These are phyloP conservation scores for Pilophorus perplexus DNA, from an alignment of 2,888 invertebrate species.

Conservation along the genomic window DNA sequence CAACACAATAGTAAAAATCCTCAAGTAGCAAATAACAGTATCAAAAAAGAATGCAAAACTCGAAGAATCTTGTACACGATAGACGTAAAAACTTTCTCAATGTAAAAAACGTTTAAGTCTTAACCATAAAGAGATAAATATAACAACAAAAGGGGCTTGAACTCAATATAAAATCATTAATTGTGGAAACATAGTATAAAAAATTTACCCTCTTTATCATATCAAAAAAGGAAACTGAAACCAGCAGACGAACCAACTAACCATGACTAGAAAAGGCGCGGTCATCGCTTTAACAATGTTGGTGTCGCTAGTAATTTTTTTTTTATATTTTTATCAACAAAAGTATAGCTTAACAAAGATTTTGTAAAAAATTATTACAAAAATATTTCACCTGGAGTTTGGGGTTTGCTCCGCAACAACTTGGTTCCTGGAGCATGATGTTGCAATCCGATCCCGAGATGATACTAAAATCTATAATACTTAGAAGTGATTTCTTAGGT, in stretches of 20 bases:
- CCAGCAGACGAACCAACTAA: conserved; percentile 48
- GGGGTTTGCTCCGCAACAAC: conserved; percentile 26
- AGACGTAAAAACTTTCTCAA: conserved; percentile 27
- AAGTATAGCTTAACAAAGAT: conserved; percentile 47
- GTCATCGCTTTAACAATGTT: conserved; percentile 48
- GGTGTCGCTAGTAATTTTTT: conserved; percentile 48
- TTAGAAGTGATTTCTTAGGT: conserved; percentile 42
- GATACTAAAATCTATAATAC: conserved; percentile 43
- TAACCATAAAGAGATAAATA: conserved; percentile 47
- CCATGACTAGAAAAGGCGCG: conserved; percentile 48
- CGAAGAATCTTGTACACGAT: conserved; percentile 35
- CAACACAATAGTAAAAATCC: conserved; percentile 23
- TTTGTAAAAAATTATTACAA: conserved; percentile 46
- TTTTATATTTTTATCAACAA: conserved; percentile 45
- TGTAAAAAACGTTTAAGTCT: conserved; percentile 40
- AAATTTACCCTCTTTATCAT: conserved; percentile 46
- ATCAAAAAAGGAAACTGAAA: conserved; percentile 45
- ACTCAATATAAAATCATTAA: conserved; percentile 48
- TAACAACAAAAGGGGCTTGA: conserved; percentile 48
- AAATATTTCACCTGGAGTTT: conserved; percentile 38
- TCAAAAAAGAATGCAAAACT: conserved; percentile 41
- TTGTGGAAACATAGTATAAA: conserved; percentile 48
- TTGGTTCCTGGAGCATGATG: conserved; percentile 28
- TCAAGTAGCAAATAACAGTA: conserved; percentile 42
- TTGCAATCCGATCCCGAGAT: conserved; percentile 40